Evolutionary conservation across 2,888 invertebrate species (phyloP), one percentile per base, ranked within the genome.

Genomic region (Strigamia crassipes): DNA sequence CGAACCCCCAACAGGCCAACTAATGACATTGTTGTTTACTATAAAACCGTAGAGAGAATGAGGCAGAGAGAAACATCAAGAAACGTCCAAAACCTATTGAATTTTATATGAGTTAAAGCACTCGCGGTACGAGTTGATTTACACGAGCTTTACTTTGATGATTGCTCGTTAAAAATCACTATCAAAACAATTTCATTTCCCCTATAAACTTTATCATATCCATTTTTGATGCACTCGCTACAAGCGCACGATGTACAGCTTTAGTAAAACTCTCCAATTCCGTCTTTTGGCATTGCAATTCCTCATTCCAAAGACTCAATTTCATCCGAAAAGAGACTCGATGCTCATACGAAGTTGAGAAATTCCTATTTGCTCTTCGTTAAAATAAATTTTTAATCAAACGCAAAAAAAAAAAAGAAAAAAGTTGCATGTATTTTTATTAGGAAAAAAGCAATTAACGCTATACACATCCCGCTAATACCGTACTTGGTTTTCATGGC

Each of bases 381-480:
- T 27, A 27, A 15, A 66, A 66, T 66, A 66, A 66, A 66, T 66
- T 66, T 66, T 66, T 66, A 66, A 66, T 66, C 66, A 66, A 0
- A 3, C 15, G 1, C 23, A 0, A 1, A 27, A 6, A 66, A 66
- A 66, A 27, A 66, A 27, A 66, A 15, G 27, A 23, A 23, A 10
- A 21, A 27, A 12, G 27, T 23, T 10, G 21, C 66, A 23, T 66
- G 23, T 23, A 66, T 66, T 66, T 66, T 66, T 66, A 66, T 66
- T 66, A n/a, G 27, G 27, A 27, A 66, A 66, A 12, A 27, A 66
- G 66, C 27, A 66, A 66, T 66, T 66, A 66, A 66, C 31, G 27
- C 23, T 66, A 66, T 66, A 34, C 6, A 34, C 34, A 3, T 34
- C 10, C 23, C 61, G 23, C 66, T 66, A 66, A 66, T 23, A 66